Percentiles rank a stretch among this genome's conserved stretches.
These are phyloP conservation scores for Chelmon rostratus DNA, from an alignment of 2,797 vertebrate species.

Conservation along the genomic window DNA sequence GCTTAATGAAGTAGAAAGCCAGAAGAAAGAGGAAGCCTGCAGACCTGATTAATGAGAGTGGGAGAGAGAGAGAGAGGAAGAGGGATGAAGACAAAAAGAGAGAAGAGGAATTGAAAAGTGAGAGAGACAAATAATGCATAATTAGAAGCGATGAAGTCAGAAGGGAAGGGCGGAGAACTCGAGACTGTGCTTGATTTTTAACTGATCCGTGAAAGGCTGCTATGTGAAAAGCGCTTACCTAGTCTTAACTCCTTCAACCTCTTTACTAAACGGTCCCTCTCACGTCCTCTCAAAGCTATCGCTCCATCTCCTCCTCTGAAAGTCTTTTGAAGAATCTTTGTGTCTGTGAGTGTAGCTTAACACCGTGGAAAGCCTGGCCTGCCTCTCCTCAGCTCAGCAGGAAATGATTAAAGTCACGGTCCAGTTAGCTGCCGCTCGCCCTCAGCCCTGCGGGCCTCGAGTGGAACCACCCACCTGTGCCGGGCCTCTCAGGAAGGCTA, in stretches of 20 bases:
- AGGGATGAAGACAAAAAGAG: conserved; percentile 19
- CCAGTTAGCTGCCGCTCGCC: conserved; percentile 70
- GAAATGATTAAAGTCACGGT: conserved; percentile 83
- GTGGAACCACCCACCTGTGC: conserved; percentile 66
- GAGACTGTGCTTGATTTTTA: conserved; percentile 44
- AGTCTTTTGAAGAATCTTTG: conserved; percentile 61
- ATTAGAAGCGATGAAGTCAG: conserved; percentile 56
- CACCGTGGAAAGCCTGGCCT: conserved; percentile 47
- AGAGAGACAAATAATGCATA: conserved; percentile 29
- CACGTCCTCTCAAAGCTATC: conserved; percentile 42
- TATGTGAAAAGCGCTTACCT: conserved; percentile 49
- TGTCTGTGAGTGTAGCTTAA: conserved; percentile 42
- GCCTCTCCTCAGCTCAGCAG: conserved; percentile 67
- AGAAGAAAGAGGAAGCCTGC: conserved; percentile 61
- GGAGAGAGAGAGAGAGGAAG: conserved; percentile 19
- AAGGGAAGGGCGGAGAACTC: conserved; percentile 24
- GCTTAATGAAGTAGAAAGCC: conserved; percentile 81
- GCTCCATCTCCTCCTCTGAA: conserved; percentile 48
- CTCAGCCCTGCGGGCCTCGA: conserved; percentile 59
- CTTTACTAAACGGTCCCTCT: conserved; percentile 46
- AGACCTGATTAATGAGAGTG: conserved; percentile 72
- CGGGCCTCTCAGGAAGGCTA: conserved; percentile 40
- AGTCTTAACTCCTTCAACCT: conserved; percentile 47
- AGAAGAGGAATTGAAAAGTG: conserved; percentile 26
- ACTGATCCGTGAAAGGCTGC: conserved; percentile 65